Evolutionary conservation across 2,113 vertebrate genomes (phyloP).

Genomic region (Psammodynastes pulverulentus): DNA sequence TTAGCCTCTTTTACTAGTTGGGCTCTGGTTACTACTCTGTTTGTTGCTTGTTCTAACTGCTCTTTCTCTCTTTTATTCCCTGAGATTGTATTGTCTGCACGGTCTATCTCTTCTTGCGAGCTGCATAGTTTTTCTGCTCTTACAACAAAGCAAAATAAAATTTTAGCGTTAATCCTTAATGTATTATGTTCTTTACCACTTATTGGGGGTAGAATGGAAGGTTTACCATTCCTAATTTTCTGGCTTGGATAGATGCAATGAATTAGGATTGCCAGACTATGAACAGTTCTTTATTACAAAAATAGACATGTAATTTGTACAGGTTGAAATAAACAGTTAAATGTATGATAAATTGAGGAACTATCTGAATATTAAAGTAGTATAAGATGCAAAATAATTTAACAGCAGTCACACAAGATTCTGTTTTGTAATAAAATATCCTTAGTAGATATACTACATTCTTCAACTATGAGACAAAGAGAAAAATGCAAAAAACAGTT

Average conservation of each 20-base stretch:
- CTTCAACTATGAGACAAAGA: not conserved
- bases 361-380: not conserved
- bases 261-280: not conserved
- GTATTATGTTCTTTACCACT: not conserved
- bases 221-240: not conserved
- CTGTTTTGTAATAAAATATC: not conserved
- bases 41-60: no score
- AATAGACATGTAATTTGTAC: not conserved
- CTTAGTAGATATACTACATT: not conserved
- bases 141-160: slow-evolving; percentile 48
- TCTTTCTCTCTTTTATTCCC: no score
- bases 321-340: not conserved
- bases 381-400: not conserved
- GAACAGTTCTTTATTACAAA: not conserved
- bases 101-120: no score
- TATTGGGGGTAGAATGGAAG: not conserved
- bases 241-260: not conserved
- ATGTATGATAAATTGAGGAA: not conserved
- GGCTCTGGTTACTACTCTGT: no score
- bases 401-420: not conserved
- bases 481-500: not conserved
- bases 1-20: no score
- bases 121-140: slow-evolving; percentile 31
- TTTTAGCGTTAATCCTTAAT: rapidly evolving
- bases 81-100: no score